Conservation (phyloP, 2,113 vertebrate genomes). For the Stictonetta naevosa region DNA sequence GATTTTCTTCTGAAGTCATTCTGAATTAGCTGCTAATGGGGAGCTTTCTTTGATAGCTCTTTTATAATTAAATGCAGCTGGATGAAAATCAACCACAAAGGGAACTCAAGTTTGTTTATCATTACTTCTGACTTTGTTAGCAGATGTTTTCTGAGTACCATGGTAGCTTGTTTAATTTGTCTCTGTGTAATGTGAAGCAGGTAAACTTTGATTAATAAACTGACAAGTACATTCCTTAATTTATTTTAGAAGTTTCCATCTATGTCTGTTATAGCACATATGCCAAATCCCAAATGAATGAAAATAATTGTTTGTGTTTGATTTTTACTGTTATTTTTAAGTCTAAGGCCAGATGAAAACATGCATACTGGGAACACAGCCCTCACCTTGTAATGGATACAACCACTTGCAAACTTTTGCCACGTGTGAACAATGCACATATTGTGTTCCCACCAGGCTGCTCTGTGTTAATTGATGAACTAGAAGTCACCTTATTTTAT, state of each 20-base stretch:
- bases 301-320: slow-evolving; percentile 68
- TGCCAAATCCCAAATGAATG: slow-evolving; percentile 75
- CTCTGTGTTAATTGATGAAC: slow-evolving; percentile 49
- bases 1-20: slow-evolving; percentile 85
- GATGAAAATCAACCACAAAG: slow-evolving; percentile 85
- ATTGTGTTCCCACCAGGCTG: not conserved
- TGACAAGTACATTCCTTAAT: slow-evolving; percentile 75
- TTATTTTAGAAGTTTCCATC: slow-evolving; percentile 78
- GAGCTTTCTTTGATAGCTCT: slow-evolving; percentile 85
- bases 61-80: slow-evolving; percentile 87
- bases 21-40: slow-evolving; percentile 85
- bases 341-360: slow-evolving; percentile 73
- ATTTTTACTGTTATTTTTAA: slow-evolving; percentile 74
- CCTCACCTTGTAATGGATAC: slow-evolving; percentile 64
- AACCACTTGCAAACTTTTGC: slow-evolving; percentile 47
- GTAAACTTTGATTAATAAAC: slow-evolving; percentile 85
- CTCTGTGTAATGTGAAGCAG: slow-evolving; percentile 78
- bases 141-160: slow-evolving; percentile 82
- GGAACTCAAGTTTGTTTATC: slow-evolving; percentile 84
- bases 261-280: slow-evolving; percentile 68
- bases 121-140: slow-evolving; percentile 83
- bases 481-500: slow-evolving; percentile 58
- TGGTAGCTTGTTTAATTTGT: slow-evolving; percentile 83
- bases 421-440: slow-evolving; percentile 64
- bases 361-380: slow-evolving; percentile 58